Conservation (phyloP, 2,113 vertebrate genomes). For the Sylvia atricapilla region DNA sequence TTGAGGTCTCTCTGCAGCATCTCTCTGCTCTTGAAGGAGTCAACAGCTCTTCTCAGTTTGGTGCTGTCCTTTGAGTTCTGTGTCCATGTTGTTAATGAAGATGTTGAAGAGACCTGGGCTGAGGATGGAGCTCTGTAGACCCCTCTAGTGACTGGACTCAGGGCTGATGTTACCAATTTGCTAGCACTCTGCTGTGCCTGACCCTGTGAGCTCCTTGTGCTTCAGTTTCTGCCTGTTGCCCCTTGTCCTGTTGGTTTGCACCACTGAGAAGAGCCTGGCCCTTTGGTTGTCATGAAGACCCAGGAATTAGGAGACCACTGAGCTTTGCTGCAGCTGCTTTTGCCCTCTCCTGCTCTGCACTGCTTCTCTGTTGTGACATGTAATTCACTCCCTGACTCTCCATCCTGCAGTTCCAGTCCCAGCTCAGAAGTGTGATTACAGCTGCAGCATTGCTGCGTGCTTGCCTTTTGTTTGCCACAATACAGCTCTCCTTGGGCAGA, state of each 20-base stretch:
- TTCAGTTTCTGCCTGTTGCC: not conserved
- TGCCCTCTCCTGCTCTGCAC: not conserved
- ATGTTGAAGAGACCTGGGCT: not conserved
- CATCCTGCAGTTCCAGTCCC: not conserved
- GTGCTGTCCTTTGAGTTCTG: not conserved
- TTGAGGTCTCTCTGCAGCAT: not conserved
- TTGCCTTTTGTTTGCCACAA: slow-evolving; percentile 64
- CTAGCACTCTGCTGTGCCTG: not conserved
- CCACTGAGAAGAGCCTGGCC: not conserved
- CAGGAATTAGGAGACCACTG: not conserved
- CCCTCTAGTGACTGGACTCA: not conserved
- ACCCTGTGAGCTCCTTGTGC: not conserved
- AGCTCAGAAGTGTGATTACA: slow-evolving; percentile 40
- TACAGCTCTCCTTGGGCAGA: slow-evolving; percentile 41
- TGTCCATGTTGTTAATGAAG: not conserved
- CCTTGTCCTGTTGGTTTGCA: not conserved
- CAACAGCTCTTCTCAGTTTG: not conserved
- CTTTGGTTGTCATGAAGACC: not conserved
- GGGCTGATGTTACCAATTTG: not conserved
- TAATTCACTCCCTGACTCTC: slow-evolving; percentile 43
- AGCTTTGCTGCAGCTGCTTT: not conserved
- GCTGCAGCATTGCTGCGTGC: not conserved
- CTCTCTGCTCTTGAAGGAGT: not conserved
- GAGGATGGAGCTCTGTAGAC: not conserved
- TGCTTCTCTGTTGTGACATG: not conserved